These are phyloP conservation scores for Oncorhynchus nerka DNA, from an alignment of 2,113 vertebrate genomes.

Conservation along the genomic window DNA sequence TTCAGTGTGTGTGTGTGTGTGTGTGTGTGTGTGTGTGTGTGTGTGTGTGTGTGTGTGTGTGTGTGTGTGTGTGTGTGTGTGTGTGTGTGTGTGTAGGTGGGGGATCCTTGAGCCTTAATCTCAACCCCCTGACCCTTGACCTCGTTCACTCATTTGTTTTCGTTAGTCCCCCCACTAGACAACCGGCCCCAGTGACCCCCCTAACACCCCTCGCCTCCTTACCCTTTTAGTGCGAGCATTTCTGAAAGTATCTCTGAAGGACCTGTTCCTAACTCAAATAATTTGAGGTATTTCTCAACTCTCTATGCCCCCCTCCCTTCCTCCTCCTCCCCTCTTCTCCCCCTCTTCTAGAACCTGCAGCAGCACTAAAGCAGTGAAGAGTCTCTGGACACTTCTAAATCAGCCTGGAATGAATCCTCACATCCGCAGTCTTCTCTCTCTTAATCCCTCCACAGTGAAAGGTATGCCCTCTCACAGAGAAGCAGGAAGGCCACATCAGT, in stretches of 20 bases:
- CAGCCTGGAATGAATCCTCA: constrained; percentile 35
- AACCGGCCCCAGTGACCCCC: constrained; percentile 16
- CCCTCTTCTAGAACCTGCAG: constrained; percentile 14
- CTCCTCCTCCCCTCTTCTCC: neutral
- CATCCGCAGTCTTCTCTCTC: constrained; percentile 11
- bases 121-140: constrained; percentile 61
- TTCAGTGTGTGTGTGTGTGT: too few species aligned
- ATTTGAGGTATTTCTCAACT: constrained; percentile 34
- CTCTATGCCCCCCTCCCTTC: neutral
- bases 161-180: constrained; percentile 67
- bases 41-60: too few species aligned
- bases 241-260: constrained; percentile 51
- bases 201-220: too few species aligned
- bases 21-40: too few species aligned
- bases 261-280: constrained; percentile 4
- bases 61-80: too few species aligned
- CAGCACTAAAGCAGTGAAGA: constrained; percentile 4
- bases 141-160: constrained; percentile 74
- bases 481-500: too few species aligned
- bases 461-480: too few species aligned
- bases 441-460: constrained; percentile 30
- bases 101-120: constrained; percentile 71
- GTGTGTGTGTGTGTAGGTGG: constrained; percentile 40
- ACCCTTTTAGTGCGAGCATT: constrained; percentile 22
- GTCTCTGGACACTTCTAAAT: constrained; percentile 62